Conservation (phyloP, 2,888 invertebrate genomes). For the Mystacides longicornis region DNA sequence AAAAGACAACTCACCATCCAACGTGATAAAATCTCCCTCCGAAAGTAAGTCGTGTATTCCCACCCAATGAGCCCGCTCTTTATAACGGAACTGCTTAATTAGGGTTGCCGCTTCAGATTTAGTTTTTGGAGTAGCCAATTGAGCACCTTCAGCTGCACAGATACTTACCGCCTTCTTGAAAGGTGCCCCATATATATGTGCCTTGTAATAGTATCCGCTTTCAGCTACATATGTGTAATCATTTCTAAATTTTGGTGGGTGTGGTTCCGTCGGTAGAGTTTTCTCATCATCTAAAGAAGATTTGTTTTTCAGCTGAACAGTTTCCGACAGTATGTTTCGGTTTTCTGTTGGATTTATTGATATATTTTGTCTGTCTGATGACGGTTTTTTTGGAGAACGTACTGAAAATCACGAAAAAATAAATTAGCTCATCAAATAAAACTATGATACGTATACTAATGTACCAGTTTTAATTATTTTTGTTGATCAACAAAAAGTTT, state of each 20-base stretch:
- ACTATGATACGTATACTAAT: no score
- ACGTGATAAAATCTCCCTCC: slow-evolving; percentile 15
- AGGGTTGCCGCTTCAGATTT: neutral
- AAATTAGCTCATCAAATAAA: no score
- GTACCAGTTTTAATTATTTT: no score
- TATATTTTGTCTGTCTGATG: no score
- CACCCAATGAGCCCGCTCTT: neutral
- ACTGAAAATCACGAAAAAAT: no score
- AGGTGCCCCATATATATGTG: neutral
- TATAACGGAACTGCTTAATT: neutral
- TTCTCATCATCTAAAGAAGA: no score
- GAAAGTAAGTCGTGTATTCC: slow-evolving; percentile 17
- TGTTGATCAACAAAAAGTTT: no score
- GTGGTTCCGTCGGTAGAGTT: no score
- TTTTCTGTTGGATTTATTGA: no score
- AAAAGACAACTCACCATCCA: slow-evolving; percentile 14
- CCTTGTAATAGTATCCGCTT: slow-evolving; percentile 7
- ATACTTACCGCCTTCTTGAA: slow-evolving; percentile 13
- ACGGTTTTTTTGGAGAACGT: no score
- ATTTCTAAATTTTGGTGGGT: neutral
- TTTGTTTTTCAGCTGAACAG: no score
- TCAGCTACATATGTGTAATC: slow-evolving; percentile 3
- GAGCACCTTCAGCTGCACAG: slow-evolving; percentile 15
- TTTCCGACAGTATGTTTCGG: no score
- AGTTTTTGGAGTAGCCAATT: slow-evolving; percentile 9